Percentiles rank a stretch among this genome's conserved stretches.
Conservation (phyloP, 2,113 vertebrate genomes). For the Zosterops japonicus region DNA sequence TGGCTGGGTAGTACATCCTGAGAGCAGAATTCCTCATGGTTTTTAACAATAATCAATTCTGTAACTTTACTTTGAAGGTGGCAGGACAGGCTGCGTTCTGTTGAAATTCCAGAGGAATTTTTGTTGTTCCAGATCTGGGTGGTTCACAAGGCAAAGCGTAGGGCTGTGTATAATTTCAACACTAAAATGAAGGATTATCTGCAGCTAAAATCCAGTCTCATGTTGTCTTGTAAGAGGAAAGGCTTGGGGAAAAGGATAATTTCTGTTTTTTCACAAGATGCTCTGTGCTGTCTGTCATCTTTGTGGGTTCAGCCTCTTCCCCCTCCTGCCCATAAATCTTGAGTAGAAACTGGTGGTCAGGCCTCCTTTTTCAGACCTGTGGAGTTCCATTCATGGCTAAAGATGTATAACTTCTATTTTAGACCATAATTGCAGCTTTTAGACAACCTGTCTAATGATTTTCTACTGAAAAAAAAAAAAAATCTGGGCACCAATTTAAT, state of each 20-base stretch:
- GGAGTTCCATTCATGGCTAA: background rate
- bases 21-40: background rate
- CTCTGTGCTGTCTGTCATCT: background rate
- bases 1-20: background rate
- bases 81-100: background rate
- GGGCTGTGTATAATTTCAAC: background rate
- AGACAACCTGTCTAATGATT: background rate
- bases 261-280: background rate
- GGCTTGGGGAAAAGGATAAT: background rate
- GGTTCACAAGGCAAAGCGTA: background rate
- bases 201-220: background rate
- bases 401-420: background rate
- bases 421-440: background rate
- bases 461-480: background rate
- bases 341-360: background rate
- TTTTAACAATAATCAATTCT: background rate
- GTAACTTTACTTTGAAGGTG: background rate
- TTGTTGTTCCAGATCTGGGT: background rate
- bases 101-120: background rate
- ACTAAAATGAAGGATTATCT: background rate
- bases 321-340: background rate
- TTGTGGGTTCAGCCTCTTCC: background rate
- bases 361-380: background rate
- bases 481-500: background rate
- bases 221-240: background rate